Evolutionary conservation across 2,888 invertebrate species (phyloP).

Genomic region (Pinctada fucata): DNA sequence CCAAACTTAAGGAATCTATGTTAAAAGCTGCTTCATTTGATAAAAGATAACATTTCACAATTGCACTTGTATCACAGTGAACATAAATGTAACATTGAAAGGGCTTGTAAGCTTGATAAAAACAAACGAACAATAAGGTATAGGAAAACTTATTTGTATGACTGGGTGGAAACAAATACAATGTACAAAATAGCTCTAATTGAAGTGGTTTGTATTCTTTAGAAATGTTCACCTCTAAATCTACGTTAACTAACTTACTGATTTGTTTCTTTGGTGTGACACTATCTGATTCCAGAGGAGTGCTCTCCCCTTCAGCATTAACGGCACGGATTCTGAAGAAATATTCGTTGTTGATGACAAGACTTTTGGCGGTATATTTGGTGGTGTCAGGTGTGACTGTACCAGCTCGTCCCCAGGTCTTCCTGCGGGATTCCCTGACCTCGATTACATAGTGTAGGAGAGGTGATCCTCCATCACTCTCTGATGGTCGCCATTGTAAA

Average conservation of each 20-base stretch:
- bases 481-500: conserved; percentile 96
- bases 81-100: no score
- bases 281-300: conserved; percentile 89
- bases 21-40: neutral
- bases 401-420: conserved; percentile 89
- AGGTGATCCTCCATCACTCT: conserved; percentile 95
- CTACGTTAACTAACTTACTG: conserved; percentile 45
- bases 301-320: conserved; percentile 97
- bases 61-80: neutral
- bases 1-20: neutral
- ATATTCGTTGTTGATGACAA: conserved; percentile 93
- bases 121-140: no score
- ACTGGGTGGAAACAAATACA: no score
- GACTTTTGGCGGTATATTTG: conserved; percentile 87
- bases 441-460: conserved; percentile 89
- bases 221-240: no score
- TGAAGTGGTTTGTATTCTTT: no score
- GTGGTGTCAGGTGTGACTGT: conserved; percentile 59
- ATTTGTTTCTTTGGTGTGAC: conserved; percentile 80
- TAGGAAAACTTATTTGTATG: no score
- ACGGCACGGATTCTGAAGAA: conserved; percentile 99
- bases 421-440: conserved; percentile 93
- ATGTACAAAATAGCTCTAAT: no score
- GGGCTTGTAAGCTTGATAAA: no score
- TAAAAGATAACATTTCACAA: neutral